Evolutionary conservation across 2,113 vertebrate genomes (phyloP), one percentile per base, ranked within the genome.

Genomic region (Tichodroma muraria): DNA sequence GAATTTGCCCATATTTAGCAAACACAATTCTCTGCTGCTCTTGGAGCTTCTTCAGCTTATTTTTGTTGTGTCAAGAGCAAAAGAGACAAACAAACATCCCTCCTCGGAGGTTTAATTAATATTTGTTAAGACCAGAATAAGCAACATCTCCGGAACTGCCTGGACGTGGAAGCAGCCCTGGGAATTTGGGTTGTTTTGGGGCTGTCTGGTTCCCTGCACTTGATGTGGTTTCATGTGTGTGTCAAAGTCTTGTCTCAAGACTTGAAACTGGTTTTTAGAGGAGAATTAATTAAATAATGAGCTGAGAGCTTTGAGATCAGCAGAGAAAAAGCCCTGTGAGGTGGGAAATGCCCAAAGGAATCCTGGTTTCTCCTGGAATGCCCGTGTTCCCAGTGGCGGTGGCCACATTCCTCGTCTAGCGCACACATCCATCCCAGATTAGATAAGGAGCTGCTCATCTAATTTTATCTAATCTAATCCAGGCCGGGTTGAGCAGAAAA

Each of bases 71-170:
- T 76, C 84, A 91, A 85, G 87, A 91, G 86, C 78, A 10, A 65
- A 54, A 76, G 61, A 88, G 31, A 79, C 93, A 93, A 88, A 89
- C 70, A 93, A 95, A 92, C 37, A 71, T 30, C 70, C 66, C 54
- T 79, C 84, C 91, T 93, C 35, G 6, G 91, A 80, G 91, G 80
- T 65, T 93, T 90, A 93, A 92, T 93, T 94, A 93, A 71, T 68
- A 70, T 60, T 88, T 70, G 82, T 70, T 47, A 71, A 73, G 38
- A 56, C 60, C n/a, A 21, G 68, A 93, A 54, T 20, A 90, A 82
- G 38, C 54, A 27, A 4, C 11, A 2, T 56, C 90, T 88, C 64
- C 19, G 8, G 90, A 33, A 24, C 47, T 16, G 64, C 77, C 35
- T 57, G 49, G 83, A 42, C 10, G 6, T 69, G 61, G 37, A 44